A percentile compares a stretch with the other conserved stretches of the same genome.
phyloP scores from a whole-genome alignment of 1,140 invertebrate genomes.

The Drosophila kohkoa region DNA sequence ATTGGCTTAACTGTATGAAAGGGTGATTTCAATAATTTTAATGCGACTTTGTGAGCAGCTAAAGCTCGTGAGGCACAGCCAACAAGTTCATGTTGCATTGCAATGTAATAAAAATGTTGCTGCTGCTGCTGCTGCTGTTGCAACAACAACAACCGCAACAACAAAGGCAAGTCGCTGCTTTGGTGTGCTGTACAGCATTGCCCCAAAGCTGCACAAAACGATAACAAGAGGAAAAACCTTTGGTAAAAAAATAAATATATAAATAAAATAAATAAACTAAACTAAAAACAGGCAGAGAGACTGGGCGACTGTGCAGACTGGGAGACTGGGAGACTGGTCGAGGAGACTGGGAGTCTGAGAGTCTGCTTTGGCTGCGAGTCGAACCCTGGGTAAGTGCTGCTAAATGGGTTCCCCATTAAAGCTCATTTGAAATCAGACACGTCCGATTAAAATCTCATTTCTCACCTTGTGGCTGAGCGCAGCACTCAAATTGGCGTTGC shows the following conservation, averaged over 20 bases:
- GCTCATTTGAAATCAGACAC: conserved; percentile 85
- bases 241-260: conserved; percentile 26
- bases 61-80: conserved; percentile 2
- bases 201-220: conserved; percentile 22
- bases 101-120: conserved; percentile 45
- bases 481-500: conserved; percentile 75
- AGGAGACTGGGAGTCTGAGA: conserved; percentile 30
- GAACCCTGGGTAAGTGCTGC: conserved; percentile 62
- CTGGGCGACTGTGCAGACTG: background rate
- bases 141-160: background rate
- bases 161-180: conserved; percentile 1
- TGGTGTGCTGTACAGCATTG: conserved; percentile 7
- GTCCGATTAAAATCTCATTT: conserved; percentile 85
- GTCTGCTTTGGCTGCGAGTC: conserved; percentile 11
- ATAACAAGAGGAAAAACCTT: conserved; percentile 39
- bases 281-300: conserved; percentile 24
- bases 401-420: conserved; percentile 84
- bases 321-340: background rate
- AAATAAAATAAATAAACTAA: conserved; percentile 55
- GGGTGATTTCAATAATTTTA: conserved; percentile 14
- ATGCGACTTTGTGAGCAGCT: background rate
- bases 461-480: conserved; percentile 78
- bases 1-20: background rate
- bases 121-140: conserved; percentile 16
- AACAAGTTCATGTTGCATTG: conserved; percentile 23